phyloP scores from a whole-genome alignment of 92 coral and sea anemone genomes.

The Siderastrea radians region DNA sequence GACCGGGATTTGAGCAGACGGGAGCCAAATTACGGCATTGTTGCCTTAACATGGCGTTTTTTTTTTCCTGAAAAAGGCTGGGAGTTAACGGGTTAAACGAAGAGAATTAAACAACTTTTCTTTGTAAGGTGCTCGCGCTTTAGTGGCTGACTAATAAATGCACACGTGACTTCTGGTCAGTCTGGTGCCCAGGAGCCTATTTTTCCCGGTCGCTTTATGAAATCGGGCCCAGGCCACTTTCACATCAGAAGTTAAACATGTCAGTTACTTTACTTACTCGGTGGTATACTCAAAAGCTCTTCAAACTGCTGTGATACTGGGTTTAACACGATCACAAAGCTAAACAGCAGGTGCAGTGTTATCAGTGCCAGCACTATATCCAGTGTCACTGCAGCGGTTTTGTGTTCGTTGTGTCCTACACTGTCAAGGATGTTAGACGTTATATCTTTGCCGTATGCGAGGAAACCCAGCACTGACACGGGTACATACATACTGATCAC shows the following conservation, averaged over 20 bases:
- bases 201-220: too few species aligned
- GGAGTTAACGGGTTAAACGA: too few species aligned
- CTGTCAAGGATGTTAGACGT: constrained; percentile 76
- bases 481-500: constrained; percentile 91
- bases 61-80: too few species aligned
- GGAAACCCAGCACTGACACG: constrained; percentile 83
- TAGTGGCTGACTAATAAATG: too few species aligned
- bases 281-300: constrained; percentile 76
- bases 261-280: constrained; percentile 7
- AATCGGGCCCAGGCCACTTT: too few species aligned
- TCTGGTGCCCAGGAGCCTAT: too few species aligned
- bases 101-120: too few species aligned
- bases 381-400: constrained; percentile 56
- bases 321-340: constrained; percentile 92
- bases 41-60: too few species aligned
- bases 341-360: constrained; percentile 85
- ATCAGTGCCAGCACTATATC: constrained; percentile 83
- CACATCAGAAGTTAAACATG: not conserved
- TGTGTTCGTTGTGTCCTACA: constrained; percentile 35
- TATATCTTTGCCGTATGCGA: constrained; percentile 82
- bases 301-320: constrained; percentile 96
- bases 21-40: too few species aligned
- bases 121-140: too few species aligned
- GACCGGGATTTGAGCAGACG: too few species aligned
- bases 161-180: too few species aligned